Evolutionary conservation across 2,113 vertebrate species (phyloP).

Genomic region (Lagopus leucura): DNA sequence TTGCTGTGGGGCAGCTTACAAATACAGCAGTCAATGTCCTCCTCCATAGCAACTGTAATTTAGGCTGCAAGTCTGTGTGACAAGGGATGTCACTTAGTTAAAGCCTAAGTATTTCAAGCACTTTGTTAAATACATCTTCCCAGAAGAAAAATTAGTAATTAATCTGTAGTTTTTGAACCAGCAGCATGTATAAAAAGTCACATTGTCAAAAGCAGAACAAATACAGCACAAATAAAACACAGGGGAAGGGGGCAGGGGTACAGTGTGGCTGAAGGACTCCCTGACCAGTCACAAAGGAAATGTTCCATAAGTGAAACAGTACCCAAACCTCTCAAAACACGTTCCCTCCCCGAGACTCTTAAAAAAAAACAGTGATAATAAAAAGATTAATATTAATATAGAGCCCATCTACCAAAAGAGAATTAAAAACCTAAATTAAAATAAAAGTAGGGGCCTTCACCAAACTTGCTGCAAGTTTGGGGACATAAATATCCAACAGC

Average conservation of each 20-base stretch:
- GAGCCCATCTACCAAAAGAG: conserved; percentile 82
- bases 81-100: neutral
- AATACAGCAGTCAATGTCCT: conserved; percentile 36
- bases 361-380: conserved; percentile 68
- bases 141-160: neutral
- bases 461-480: conserved; percentile 99
- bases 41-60: neutral
- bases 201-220: neutral
- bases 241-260: neutral
- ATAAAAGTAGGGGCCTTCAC: conserved; percentile 92
- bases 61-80: neutral
- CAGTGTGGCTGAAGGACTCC: conserved; percentile 15
- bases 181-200: neutral
- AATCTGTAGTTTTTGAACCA: neutral
- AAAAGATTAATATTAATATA: conserved; percentile 84
- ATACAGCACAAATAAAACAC: conserved; percentile 30
- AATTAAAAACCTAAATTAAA: conserved; percentile 84
- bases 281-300: conserved; percentile 7
- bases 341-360: conserved; percentile 56
- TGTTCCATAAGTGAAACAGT: neutral
- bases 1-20: conserved; percentile 66
- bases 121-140: neutral
- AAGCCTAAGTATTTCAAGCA: neutral
- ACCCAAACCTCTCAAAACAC: conserved; percentile 36
- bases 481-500: conserved; percentile 95